A percentile compares a stretch with the other conserved stretches of the same genome.
Conservation (phyloP, 2,888 invertebrate genomes). For the Diadegma fenestrale region DNA sequence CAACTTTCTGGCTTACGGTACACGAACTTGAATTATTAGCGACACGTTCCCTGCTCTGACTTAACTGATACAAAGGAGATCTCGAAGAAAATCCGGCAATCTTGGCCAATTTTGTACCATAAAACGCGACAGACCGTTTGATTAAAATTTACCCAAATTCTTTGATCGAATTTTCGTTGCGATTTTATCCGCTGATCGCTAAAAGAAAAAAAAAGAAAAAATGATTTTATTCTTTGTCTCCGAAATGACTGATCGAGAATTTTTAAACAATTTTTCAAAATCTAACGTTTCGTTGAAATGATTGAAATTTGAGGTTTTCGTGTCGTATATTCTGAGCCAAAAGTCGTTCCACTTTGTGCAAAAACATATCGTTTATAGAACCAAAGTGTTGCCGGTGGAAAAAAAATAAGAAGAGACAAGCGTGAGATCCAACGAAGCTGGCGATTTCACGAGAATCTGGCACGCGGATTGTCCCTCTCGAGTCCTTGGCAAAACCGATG, state of each 20-base stretch:
- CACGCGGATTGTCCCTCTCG: conserved; percentile 54
- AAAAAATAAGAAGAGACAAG: conserved; percentile 1
- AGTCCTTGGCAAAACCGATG: conserved; percentile 60
- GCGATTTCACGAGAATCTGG: conserved; percentile 52
- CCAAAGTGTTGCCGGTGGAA: not conserved
- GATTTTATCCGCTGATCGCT: not conserved
- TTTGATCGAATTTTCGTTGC: not conserved
- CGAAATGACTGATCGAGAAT: not conserved
- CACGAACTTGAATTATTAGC: conserved; percentile 65
- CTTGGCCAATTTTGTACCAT: conserved; percentile 48
- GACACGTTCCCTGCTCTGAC: conserved; percentile 51
- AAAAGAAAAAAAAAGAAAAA: too few relatives aligned
- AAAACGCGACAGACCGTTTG: conserved; percentile 17
- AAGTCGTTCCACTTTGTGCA: conserved; percentile 2
- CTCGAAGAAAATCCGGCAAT: conserved; percentile 48
- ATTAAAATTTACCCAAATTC: conserved; percentile 13
- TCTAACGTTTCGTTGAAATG: not conserved
- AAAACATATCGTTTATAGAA: not conserved
- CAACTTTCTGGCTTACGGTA: conserved; percentile 60
- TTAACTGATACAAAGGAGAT: conserved; percentile 25
- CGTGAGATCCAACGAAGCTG: not conserved
- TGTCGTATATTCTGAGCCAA: not conserved
- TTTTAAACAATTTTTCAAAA: not conserved
- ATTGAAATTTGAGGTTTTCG: not conserved
- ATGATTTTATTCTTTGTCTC: too few relatives aligned